A percentile compares a stretch with the other conserved stretches of the same genome.
These are phyloP conservation scores for Scartelaos histophorus DNA, from an alignment of 2,113 vertebrate genomes.

Conservation along the genomic window DNA sequence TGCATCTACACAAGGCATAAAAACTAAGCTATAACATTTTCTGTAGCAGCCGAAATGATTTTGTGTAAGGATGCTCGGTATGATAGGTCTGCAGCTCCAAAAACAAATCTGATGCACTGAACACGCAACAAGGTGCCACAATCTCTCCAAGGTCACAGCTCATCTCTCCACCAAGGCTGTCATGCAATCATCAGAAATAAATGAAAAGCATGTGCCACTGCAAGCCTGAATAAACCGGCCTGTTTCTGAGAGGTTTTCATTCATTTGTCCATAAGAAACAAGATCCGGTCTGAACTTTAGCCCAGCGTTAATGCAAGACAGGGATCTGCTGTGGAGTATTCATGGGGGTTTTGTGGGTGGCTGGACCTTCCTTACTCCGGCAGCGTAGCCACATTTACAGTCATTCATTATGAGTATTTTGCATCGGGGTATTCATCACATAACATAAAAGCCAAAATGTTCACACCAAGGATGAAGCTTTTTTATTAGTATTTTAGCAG, in stretches of 20 bases:
- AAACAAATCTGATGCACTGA: constrained; percentile 33
- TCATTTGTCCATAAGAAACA: not conserved
- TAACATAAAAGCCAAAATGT: too few species aligned
- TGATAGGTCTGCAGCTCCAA: constrained; percentile 10
- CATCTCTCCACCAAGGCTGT: constrained; percentile 57
- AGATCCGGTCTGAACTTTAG: not conserved
- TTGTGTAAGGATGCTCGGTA: not conserved
- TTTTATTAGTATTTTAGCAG: too few species aligned
- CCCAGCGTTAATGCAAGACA: not conserved
- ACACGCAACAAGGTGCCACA: constrained; percentile 40
- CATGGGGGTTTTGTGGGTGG: not conserved
- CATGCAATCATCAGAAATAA: constrained; percentile 63
- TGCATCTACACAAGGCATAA: not conserved
- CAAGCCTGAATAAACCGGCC: constrained; percentile 23
- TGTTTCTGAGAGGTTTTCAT: constrained; percentile 5
- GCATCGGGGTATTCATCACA: too few species aligned
- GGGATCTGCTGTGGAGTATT: not conserved
- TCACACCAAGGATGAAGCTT: too few species aligned
- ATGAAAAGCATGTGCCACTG: constrained; percentile 49
- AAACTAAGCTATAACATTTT: not conserved
- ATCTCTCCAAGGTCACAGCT: constrained; percentile 61
- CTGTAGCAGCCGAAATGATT: not conserved
- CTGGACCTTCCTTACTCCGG: too few species aligned
- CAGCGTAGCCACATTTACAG: not conserved
- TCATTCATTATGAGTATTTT: not conserved